Evolutionary conservation across 2,888 invertebrate species (phyloP).

Genomic region (Leptinotarsa juncta): DNA sequence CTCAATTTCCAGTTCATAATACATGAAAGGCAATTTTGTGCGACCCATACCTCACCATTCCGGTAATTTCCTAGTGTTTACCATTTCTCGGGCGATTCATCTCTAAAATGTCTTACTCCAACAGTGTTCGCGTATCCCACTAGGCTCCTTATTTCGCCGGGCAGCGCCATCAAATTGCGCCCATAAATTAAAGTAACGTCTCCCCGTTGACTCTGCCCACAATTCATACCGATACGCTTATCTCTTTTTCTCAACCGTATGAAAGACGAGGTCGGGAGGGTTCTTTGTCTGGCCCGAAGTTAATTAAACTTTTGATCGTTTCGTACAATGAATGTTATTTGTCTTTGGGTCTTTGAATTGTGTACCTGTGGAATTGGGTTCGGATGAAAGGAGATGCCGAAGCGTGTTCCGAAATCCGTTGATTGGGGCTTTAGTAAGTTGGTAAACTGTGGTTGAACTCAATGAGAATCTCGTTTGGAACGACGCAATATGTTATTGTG

Average conservation of each 20-base stretch:
- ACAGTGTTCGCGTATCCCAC: slow-evolving; percentile 58
- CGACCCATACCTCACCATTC: slow-evolving; percentile 43
- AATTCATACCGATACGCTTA: slow-evolving; percentile 62
- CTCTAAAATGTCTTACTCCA: slow-evolving; percentile 62
- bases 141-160: slow-evolving; percentile 61
- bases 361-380: slow-evolving; percentile 39
- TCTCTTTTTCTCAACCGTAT: slow-evolving; percentile 57
- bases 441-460: slow-evolving; percentile 2
- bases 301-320: slow-evolving; percentile 64
- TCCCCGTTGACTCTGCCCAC: slow-evolving; percentile 62
- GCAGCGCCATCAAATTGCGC: slow-evolving; percentile 63
- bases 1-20: slow-evolving; percentile 11
- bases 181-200: slow-evolving; percentile 65
- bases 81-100: slow-evolving; percentile 61
- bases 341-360: slow-evolving; percentile 54
- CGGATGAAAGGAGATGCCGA: slow-evolving; percentile 7
- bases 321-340: slow-evolving; percentile 58
- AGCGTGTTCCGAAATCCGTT: not conserved
- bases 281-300: slow-evolving; percentile 56
- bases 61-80: slow-evolving; percentile 61
- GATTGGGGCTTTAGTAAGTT: slow-evolving; percentile 15
- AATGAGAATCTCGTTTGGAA: not conserved
- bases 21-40: slow-evolving; percentile 23
- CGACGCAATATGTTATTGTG: no score
- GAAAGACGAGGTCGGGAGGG: slow-evolving; percentile 39